Percentiles rank a stretch among this genome's conserved stretches.
Evolutionary conservation across 2,888 invertebrate species (phyloP).

Genomic region (Hemaris fuciformis): DNA sequence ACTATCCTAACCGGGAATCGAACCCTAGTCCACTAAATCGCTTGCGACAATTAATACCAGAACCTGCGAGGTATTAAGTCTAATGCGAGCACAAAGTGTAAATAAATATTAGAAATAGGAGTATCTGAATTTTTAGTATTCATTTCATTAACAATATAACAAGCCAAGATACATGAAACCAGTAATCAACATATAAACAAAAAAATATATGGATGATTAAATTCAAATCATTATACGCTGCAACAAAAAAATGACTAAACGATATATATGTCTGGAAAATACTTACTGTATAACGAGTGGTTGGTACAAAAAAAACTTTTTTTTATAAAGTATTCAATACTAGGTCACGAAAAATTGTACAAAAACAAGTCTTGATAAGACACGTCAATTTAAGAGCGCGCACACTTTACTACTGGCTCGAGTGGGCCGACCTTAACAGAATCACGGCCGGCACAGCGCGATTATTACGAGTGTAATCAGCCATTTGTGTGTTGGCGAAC

Average conservation of each 20-base stretch:
- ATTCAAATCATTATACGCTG: not conserved
- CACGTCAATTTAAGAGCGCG: slow-evolving; percentile 8
- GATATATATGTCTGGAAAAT: no score
- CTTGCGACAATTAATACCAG: no score
- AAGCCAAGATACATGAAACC: no score
- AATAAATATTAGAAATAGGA: no score
- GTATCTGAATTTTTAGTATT: no score
- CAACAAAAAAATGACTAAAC: not conserved
- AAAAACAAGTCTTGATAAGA: not conserved
- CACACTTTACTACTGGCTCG: slow-evolving; percentile 1
- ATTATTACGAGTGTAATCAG: not conserved
- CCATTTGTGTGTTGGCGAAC: not conserved
- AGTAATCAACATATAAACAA: no score
- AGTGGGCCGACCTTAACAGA: slow-evolving; percentile 4
- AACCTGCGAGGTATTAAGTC: no score
- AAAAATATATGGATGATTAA: no score
- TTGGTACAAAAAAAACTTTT: not conserved
- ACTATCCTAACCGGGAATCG: no score
- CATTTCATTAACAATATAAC: no score
- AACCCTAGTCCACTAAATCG: no score
- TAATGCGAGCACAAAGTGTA: no score
- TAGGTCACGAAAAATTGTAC: slow-evolving; percentile 15
- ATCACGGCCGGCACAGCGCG: not conserved
- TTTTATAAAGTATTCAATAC: slow-evolving; percentile 9
- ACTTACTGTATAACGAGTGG: not conserved